Evolutionary conservation across 2,888 invertebrate species (phyloP).

Genomic region (Serripes groenlandicus): DNA sequence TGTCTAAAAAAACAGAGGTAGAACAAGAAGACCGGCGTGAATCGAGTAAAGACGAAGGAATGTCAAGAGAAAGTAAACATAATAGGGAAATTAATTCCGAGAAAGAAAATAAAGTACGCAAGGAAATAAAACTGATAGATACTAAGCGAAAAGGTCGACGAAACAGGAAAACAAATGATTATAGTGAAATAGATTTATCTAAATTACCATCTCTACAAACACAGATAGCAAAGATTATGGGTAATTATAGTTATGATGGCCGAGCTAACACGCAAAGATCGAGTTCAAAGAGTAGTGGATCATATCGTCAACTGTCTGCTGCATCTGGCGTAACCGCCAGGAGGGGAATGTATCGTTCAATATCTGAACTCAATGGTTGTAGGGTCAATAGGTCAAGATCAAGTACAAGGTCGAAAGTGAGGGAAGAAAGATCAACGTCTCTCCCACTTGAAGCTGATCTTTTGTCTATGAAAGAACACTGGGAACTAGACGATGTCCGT

Average conservation of each 20-base stretch:
- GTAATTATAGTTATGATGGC: constrained; percentile 10
- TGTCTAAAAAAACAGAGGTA: too few relatives aligned
- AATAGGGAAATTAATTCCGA: neutral
- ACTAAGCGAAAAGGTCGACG: constrained; percentile 5
- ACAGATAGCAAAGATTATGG: constrained; percentile 51
- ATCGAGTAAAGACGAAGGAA: neutral
- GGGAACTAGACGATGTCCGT: constrained; percentile 12
- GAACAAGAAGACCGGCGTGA: neutral
- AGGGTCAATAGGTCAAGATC: neutral
- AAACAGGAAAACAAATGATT: neutral
- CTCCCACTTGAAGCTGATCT: constrained; percentile 42
- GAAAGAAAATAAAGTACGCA: neutral
- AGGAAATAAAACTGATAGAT: neutral
- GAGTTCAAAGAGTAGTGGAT: neutral
- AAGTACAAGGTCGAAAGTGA: neutral
- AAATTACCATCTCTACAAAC: constrained; percentile 55
- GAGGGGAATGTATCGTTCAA: neutral
- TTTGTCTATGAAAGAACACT: constrained; percentile 6
- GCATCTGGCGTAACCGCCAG: neutral
- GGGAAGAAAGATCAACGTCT: constrained; percentile 37
- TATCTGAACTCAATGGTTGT: neutral
- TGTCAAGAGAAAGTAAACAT: neutral
- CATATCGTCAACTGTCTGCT: neutral
- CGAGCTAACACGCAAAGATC: constrained; percentile 1
- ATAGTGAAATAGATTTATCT: constrained; percentile 42